A percentile compares a stretch with the other conserved stretches of the same genome.
Conservation (phyloP, 2,888 invertebrate species). For the Cyaniris semiargus region DNA sequence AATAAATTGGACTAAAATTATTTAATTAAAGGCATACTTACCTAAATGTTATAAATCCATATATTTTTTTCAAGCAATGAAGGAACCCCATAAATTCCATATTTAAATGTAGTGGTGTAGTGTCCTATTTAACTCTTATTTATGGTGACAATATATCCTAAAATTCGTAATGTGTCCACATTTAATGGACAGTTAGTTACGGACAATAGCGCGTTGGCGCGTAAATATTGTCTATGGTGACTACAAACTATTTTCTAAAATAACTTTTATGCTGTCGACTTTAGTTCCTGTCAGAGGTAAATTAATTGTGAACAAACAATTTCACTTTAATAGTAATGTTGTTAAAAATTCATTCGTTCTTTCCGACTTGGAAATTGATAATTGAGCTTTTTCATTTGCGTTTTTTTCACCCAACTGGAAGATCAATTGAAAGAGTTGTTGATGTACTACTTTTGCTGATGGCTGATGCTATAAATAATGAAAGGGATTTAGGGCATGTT, state of each 20-base stretch:
- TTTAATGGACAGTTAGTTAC: slow-evolving; percentile 64
- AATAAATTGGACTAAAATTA: background rate
- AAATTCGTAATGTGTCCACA: slow-evolving; percentile 58
- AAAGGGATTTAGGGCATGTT: too few species aligned
- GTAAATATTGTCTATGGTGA: slow-evolving; percentile 13
- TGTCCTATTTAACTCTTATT: slow-evolving; percentile 8
- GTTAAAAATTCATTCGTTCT: slow-evolving; percentile 5
- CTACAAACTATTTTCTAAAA: too few species aligned
- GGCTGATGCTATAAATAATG: too few species aligned
- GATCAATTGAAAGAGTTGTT: too few species aligned
- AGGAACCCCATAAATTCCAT: too few species aligned
- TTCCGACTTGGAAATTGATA: background rate
- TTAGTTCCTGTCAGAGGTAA: too few species aligned
- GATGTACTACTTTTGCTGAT: too few species aligned
- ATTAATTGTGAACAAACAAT: background rate
- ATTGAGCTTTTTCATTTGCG: too few species aligned
- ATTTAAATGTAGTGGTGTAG: too few species aligned
- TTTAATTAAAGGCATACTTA: background rate
- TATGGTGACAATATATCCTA: slow-evolving; percentile 52
- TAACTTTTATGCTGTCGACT: too few species aligned
- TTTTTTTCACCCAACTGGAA: too few species aligned
- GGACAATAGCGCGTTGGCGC: slow-evolving; percentile 53
- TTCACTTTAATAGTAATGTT: slow-evolving; percentile 10
- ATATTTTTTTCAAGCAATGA: background rate
- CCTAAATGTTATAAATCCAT: background rate